These are phyloP conservation scores for Hypsopygia costalis DNA, from an alignment of 2,888 invertebrate genomes.

Conservation along the genomic window DNA sequence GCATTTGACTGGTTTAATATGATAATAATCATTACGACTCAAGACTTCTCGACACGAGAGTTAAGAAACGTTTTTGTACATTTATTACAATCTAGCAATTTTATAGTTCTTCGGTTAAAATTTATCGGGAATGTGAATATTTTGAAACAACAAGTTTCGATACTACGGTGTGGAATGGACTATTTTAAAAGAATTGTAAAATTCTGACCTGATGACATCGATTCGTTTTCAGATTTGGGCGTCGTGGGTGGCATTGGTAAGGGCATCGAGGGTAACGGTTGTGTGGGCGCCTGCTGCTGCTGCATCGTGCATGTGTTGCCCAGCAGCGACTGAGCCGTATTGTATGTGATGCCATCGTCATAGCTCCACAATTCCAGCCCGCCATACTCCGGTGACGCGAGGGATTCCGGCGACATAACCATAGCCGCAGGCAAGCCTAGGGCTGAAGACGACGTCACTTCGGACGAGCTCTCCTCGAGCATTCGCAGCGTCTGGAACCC, in stretches of 20 bases:
- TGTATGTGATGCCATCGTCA: constrained; percentile 76
- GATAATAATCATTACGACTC: too few species aligned
- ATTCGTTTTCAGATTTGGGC: constrained; percentile 77
- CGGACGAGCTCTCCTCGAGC: constrained; percentile 87
- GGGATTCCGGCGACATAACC: constrained; percentile 88
- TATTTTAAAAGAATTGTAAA: too few species aligned
- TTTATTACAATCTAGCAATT: too few species aligned
- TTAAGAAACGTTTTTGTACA: too few species aligned
- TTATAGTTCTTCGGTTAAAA: too few species aligned
- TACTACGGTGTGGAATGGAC: too few species aligned
- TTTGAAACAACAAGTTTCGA: too few species aligned
- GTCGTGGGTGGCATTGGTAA: constrained; percentile 74
- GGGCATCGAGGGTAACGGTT: constrained; percentile 76
- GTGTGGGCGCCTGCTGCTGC: constrained; percentile 75
- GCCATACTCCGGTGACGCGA: constrained; percentile 88
- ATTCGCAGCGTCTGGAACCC: constrained; percentile 83
- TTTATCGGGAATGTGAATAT: too few species aligned
- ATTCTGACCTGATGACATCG: constrained; percentile 75
- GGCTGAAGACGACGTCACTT: constrained; percentile 88
- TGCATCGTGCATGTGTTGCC: constrained; percentile 73
- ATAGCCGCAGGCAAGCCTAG: constrained; percentile 86
- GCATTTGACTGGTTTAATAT: background rate
- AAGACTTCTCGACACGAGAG: too few species aligned
- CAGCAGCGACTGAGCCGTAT: constrained; percentile 65
- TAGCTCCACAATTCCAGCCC: constrained; percentile 92